phyloP scores from a whole-genome alignment of 2,797 vertebrate genomes.

The Enteromius radiatus region DNA sequence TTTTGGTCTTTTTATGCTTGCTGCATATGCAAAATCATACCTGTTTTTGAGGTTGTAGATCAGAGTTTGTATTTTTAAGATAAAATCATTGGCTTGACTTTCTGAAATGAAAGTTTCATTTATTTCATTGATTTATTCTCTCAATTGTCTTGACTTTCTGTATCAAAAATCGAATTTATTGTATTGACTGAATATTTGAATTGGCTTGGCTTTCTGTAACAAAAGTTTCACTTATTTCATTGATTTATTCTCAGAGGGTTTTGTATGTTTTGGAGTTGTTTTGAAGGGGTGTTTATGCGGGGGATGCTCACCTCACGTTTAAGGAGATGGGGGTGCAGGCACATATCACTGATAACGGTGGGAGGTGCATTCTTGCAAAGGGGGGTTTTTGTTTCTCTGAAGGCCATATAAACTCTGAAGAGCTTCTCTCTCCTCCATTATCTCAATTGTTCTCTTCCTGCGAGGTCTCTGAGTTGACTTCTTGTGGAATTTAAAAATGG shows the following conservation, averaged over 20 bases:
- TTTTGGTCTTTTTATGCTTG: not conserved
- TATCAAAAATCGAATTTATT: not conserved
- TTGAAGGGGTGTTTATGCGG: conserved; percentile 32
- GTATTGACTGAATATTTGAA: not conserved
- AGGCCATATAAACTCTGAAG: conserved; percentile 50
- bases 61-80: not conserved
- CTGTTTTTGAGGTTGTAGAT: not conserved
- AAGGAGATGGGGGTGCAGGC: conserved; percentile 13
- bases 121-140: not conserved
- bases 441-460: not conserved
- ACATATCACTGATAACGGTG: conserved; percentile 46
- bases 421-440: not conserved
- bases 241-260: not conserved
- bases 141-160: not conserved
- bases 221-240: not conserved
- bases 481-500: conserved; percentile 64
- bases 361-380: conserved; percentile 48
- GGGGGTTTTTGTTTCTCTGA: conserved; percentile 39
- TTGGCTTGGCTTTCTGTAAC: not conserved
- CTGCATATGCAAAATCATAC: not conserved
- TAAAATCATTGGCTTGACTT: not conserved
- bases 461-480: not conserved
- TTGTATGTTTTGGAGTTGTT: not conserved
- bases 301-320: conserved; percentile 29
- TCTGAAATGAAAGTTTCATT: not conserved